Percentiles rank a stretch among this genome's conserved stretches.
phyloP scores from a whole-genome alignment of 1,140 invertebrate species.

The Psix sp. region DNA sequence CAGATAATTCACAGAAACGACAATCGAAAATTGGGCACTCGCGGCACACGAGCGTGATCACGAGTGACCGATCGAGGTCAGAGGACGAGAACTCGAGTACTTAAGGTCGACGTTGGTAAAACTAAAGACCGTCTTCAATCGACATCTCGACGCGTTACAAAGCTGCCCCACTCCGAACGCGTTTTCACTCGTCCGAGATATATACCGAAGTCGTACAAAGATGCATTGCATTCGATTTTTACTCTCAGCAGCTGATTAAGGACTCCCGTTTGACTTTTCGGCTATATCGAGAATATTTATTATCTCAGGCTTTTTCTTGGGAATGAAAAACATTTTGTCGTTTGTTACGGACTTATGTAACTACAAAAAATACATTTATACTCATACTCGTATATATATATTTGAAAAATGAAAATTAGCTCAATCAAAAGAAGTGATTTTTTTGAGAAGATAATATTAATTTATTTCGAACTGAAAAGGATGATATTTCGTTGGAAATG shows the following conservation, averaged over 20 bases:
- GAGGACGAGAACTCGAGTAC: slow-evolving; percentile 55
- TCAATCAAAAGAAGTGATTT: background rate
- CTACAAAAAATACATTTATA: too few relatives aligned
- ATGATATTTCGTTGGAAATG: too few relatives aligned
- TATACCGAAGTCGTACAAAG: slow-evolving; percentile 36
- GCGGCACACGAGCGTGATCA: background rate
- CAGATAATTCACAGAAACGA: background rate
- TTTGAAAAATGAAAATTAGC: background rate
- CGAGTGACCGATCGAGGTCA: slow-evolving; percentile 49
- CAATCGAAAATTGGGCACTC: slow-evolving; percentile 8
- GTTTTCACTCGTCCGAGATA: slow-evolving; percentile 60
- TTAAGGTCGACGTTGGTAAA: slow-evolving; percentile 67
- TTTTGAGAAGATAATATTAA: too few relatives aligned
- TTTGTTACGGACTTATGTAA: slow-evolving; percentile 19
- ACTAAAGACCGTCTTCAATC: slow-evolving; percentile 66
- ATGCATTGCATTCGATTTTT: slow-evolving; percentile 34
- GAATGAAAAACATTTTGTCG: slow-evolving; percentile 31
- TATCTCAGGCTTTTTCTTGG: slow-evolving; percentile 28
- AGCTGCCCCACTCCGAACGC: slow-evolving; percentile 58
- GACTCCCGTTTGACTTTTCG: slow-evolving; percentile 3
- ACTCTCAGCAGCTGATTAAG: slow-evolving; percentile 38
- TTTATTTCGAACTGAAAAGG: too few relatives aligned
- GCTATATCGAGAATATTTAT: slow-evolving; percentile 11
- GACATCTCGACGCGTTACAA: slow-evolving; percentile 63
- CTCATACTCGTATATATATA: background rate